Evolutionary conservation across 2,888 invertebrate genomes (phyloP).

Genomic region (Leptopilina syphax): DNA sequence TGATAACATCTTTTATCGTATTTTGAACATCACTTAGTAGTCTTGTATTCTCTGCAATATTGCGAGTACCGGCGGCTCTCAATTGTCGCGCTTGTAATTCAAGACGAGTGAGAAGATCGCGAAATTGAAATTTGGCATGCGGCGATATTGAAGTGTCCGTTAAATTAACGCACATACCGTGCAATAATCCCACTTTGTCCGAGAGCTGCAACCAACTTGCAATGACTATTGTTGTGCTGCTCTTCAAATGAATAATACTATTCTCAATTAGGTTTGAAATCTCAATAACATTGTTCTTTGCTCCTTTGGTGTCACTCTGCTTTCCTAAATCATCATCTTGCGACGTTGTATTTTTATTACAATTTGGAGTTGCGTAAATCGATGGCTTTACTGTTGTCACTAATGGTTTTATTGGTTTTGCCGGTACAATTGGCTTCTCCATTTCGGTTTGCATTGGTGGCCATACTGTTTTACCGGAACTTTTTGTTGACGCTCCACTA

Average conservation of each 20-base stretch:
- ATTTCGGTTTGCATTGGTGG: constrained; percentile 82
- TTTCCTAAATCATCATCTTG: constrained; percentile 50
- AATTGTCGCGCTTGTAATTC: constrained; percentile 84
- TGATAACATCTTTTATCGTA: constrained; percentile 85
- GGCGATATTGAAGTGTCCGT: constrained; percentile 90
- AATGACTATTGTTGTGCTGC: constrained; percentile 79
- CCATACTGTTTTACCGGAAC: constrained; percentile 69
- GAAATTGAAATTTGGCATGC: constrained; percentile 92
- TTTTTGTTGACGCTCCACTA: constrained; percentile 75
- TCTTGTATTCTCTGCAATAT: constrained; percentile 83
- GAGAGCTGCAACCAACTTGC: constrained; percentile 89
- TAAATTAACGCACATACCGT: constrained; percentile 89
- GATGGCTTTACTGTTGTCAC: constrained; percentile 79
- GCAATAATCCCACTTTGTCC: constrained; percentile 89
- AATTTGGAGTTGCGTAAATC: constrained; percentile 88
- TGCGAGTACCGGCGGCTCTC: constrained; percentile 84
- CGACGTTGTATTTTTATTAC: constrained; percentile 60
- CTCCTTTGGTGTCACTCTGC: constrained; percentile 56
- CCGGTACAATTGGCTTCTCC: constrained; percentile 80
- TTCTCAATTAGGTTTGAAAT: constrained; percentile 83
- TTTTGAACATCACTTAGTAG: constrained; percentile 86
- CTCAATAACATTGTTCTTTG: constrained; percentile 80
- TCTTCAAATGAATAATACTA: constrained; percentile 81
- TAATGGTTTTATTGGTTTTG: constrained; percentile 75
- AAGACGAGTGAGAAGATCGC: constrained; percentile 84